These are phyloP conservation scores for Hypotaenidia philippensis DNA, from an alignment of 2,797 vertebrate genomes.

Conservation along the genomic window DNA sequence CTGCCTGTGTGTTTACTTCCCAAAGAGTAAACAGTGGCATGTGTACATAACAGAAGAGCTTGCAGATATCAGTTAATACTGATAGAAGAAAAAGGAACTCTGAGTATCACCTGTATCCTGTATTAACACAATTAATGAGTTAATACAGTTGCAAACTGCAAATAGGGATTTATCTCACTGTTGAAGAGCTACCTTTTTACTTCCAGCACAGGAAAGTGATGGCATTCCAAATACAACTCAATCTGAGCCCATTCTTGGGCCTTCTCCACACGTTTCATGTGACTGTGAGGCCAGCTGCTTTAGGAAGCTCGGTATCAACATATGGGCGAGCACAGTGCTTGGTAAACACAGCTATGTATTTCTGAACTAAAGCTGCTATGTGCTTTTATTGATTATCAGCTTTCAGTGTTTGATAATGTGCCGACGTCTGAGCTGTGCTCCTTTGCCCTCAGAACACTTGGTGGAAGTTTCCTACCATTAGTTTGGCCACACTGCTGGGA, in stretches of 20 bases:
- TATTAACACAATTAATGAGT: not conserved
- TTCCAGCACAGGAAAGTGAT: not conserved
- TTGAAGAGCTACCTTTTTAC: not conserved
- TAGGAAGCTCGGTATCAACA: not conserved
- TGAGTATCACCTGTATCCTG: not conserved
- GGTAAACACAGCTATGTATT: not conserved
- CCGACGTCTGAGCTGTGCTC: not conserved
- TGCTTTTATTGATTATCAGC: not conserved
- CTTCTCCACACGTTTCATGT: not conserved
- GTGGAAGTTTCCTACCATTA: not conserved
- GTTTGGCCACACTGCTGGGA: not conserved
- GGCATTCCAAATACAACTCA: not conserved
- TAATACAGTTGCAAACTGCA: not conserved
- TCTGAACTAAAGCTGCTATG: not conserved
- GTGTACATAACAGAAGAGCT: not conserved
- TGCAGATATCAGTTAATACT: not conserved
- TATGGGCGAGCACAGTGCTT: not conserved
- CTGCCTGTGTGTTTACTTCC: not conserved
- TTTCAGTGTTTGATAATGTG: not conserved
- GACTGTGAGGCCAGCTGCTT: not conserved
- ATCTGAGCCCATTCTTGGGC: not conserved
- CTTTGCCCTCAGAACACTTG: not conserved
- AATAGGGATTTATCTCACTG: not conserved
- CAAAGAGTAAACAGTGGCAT: not conserved
- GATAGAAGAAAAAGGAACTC: not conserved